A percentile compares a stretch with the other conserved stretches of the same genome.
Conservation (phyloP, 2,797 vertebrate genomes). For the Sciaenops ocellatus region DNA sequence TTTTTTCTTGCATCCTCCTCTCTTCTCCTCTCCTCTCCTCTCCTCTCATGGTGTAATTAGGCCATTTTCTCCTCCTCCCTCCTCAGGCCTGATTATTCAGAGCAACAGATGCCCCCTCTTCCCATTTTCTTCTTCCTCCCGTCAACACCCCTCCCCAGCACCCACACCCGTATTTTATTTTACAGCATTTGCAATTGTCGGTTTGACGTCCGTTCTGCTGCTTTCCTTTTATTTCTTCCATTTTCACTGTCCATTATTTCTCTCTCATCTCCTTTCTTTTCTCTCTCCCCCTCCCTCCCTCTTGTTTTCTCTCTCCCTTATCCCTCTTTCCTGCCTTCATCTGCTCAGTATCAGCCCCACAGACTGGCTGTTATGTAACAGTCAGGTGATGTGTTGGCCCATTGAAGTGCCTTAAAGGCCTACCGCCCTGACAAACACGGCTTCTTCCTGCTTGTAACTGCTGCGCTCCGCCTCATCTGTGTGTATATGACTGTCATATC, state of each 20-base stretch:
- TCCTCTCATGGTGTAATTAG: constrained; percentile 49
- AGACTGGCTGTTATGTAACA: constrained; percentile 74
- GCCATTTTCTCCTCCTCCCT: constrained; percentile 48
- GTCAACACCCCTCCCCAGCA: background rate
- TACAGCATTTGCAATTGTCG: constrained; percentile 11
- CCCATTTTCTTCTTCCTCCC: constrained; percentile 21
- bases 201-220: background rate
- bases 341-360: constrained; percentile 70
- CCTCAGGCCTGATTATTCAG: constrained; percentile 67
- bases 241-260: background rate
- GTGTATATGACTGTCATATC: background rate
- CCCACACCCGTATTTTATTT: constrained; percentile 29
- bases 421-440: constrained; percentile 29
- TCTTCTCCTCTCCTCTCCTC: constrained; percentile 3
- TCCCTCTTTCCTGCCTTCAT: constrained; percentile 66
- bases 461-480: background rate
- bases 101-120: constrained; percentile 66
- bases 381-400: constrained; percentile 76
- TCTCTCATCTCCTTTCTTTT: background rate
- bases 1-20: no score
- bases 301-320: constrained; percentile 51
- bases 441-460: constrained; percentile 5
- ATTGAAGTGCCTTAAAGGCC: constrained; percentile 64
- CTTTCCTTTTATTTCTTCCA: background rate
- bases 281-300: constrained; percentile 18